Percentiles rank a stretch among this genome's conserved stretches.
phyloP scores from a whole-genome alignment of 30 jellyfish, hydroid and myxozoan species.

The Sanderia malayensis region DNA sequence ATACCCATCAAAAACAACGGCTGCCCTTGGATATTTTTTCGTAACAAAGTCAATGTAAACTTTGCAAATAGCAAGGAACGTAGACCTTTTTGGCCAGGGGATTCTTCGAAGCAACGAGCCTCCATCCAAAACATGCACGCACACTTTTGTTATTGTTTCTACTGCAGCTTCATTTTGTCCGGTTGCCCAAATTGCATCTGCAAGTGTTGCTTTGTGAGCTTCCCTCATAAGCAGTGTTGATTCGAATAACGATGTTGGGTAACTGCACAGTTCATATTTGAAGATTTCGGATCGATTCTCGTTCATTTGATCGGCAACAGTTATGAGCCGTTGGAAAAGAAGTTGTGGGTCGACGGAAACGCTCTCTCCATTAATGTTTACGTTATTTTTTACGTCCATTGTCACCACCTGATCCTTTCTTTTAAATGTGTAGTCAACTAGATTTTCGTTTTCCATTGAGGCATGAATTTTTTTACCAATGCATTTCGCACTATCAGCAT shows the following conservation, averaged over 20 bases:
- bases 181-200: background rate
- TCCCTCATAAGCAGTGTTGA: background rate
- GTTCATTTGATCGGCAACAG: no score
- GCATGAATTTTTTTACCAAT: no score
- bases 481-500: no score
- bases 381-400: no score
- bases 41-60: background rate
- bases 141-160: no score
- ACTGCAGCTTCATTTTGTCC: background rate
- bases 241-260: background rate
- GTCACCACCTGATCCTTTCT: no score
- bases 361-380: no score
- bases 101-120: background rate
- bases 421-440: no score
- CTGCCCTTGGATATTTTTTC: background rate
- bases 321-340: no score
- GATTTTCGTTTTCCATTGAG: no score
- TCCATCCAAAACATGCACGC: background rate
- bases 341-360: no score
- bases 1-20: constrained; percentile 2
- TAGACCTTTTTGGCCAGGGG: background rate
- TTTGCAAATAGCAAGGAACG: background rate
- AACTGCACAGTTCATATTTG: background rate
- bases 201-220: background rate
- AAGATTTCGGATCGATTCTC: no score